Evolutionary conservation across 2,797 vertebrate species (phyloP), one percentile per base, ranked within the genome.

Genomic region (Sus cebifrons): DNA sequence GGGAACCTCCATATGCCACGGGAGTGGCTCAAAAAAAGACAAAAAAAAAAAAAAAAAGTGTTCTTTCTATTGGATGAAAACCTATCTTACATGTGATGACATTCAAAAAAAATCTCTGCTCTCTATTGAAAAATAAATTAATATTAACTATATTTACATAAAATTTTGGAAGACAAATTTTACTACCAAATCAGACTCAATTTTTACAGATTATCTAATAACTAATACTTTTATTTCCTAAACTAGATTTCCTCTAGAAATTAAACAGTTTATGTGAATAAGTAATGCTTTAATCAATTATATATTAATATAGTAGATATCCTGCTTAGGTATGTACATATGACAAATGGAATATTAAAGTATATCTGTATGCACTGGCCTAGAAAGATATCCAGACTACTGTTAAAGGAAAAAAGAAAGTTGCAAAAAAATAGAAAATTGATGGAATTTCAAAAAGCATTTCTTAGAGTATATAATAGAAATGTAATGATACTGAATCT

Each of bases 191-290:
- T 83, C 23, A 82, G 36, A 7, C 32, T 89, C 95, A 60, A 82
- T 68, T 94, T 96, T 85, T 86, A 96, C 32, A 74, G 23, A 49
- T 81, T 83, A 25, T 84, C 49, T 88, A 62, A 56, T 83, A 96
- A 78, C 15, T 65, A 56, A 49, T 73, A 83, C 13, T 88, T 95
- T 86, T 67, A 73, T 83, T 93, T 94, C 36, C 21, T 91, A 87
- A 95, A 77, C 27, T 81, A 65, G 36, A 29, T 70, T 79, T 92
- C 18, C 17, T 70, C 23, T 91, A 89, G 60, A 89, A 92, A 74
- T 52, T 52, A 95, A 91, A 27, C 18, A 86, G 40, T 68, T 73
- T 92, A 49, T 62, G 20, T 94, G 14, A 73, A 27, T 81, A 3
- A 75, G 0, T 89, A 64, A 64, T 79, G 21, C 18, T 70, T 84